A percentile compares a stretch with the other conserved stretches of the same genome.
Conservation (phyloP, 2,113 vertebrate species). For the Ornithorhynchus anatinus region DNA sequence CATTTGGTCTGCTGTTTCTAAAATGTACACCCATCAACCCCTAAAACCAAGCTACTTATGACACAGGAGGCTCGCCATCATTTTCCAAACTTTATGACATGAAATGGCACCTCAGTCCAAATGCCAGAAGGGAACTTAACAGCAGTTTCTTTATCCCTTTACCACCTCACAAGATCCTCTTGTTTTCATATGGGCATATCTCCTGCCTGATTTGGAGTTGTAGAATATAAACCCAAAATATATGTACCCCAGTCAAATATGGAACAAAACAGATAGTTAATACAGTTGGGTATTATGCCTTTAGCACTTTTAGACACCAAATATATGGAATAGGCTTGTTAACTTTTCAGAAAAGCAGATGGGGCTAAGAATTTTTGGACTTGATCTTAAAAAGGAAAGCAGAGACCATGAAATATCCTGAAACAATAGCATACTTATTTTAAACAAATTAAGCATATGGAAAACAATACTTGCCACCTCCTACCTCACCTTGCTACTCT, state of each 20-base stretch:
- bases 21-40: too few relatives aligned
- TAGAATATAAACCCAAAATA: fast-evolving
- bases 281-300: background rate
- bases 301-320: background rate
- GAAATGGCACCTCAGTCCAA: too few relatives aligned
- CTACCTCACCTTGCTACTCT: too few relatives aligned
- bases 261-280: background rate
- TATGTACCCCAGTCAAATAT: background rate
- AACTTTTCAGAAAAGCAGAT: background rate
- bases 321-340: background rate
- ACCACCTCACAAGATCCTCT: too few relatives aligned
- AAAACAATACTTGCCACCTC: background rate
- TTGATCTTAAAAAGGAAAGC: constrained; percentile 13
- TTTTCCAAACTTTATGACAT: too few relatives aligned
- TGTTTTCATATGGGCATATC: too few relatives aligned
- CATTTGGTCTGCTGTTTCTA: too few relatives aligned
- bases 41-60: too few relatives aligned
- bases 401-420: background rate
- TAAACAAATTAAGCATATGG: constrained; percentile 4
- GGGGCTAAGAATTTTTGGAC: background rate
- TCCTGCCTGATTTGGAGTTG: too few relatives aligned
- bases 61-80: too few relatives aligned
- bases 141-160: too few relatives aligned
- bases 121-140: too few relatives aligned
- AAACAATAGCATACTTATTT: background rate